A percentile compares a stretch with the other conserved stretches of the same genome.
Evolutionary conservation across 1,140 invertebrate genomes (phyloP).

Genomic region (Drosophila jambulina): DNA sequence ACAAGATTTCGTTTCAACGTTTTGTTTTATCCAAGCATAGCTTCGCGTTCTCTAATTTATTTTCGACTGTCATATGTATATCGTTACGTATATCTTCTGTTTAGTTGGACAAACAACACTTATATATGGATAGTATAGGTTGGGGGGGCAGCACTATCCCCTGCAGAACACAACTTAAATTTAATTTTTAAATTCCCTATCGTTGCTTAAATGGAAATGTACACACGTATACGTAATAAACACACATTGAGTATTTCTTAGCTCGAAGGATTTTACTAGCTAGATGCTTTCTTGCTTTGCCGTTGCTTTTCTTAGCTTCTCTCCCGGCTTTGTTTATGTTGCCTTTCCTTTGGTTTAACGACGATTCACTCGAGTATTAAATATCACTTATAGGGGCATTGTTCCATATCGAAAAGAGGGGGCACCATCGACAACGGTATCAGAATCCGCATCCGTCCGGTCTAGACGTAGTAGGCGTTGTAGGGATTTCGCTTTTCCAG

Average conservation of each 20-base stretch:
- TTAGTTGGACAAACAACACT: slow-evolving; percentile 54
- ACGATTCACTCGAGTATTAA: slow-evolving; percentile 57
- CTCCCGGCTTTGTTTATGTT: slow-evolving; percentile 9
- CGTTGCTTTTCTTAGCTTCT: slow-evolving; percentile 10
- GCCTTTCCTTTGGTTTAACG: slow-evolving; percentile 31
- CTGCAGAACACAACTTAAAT: slow-evolving; percentile 47
- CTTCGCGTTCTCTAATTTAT: background rate
- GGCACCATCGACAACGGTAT: background rate
- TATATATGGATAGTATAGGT: slow-evolving; percentile 52
- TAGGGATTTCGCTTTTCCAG: slow-evolving; percentile 85
- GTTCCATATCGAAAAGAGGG: slow-evolving; percentile 30
- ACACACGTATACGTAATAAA: slow-evolving; percentile 66
- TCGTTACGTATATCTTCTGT: slow-evolving; percentile 55
- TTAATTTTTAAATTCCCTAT: slow-evolving; percentile 57
- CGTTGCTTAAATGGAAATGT: slow-evolving; percentile 55
- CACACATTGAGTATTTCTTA: slow-evolving; percentile 77
- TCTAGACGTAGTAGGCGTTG: slow-evolving; percentile 86
- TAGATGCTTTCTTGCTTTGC: slow-evolving; percentile 35
- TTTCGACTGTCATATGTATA: slow-evolving; percentile 23
- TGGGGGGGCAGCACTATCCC: slow-evolving; percentile 36
- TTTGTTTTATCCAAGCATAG: slow-evolving; percentile 13
- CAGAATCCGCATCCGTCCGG: slow-evolving; percentile 13
- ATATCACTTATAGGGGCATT: slow-evolving; percentile 65
- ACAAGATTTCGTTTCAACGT: slow-evolving; percentile 26
- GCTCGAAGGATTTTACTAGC: slow-evolving; percentile 59